Evolutionary conservation across 2,113 vertebrate species (phyloP).

Genomic region (Coreoperca whiteheadi): DNA sequence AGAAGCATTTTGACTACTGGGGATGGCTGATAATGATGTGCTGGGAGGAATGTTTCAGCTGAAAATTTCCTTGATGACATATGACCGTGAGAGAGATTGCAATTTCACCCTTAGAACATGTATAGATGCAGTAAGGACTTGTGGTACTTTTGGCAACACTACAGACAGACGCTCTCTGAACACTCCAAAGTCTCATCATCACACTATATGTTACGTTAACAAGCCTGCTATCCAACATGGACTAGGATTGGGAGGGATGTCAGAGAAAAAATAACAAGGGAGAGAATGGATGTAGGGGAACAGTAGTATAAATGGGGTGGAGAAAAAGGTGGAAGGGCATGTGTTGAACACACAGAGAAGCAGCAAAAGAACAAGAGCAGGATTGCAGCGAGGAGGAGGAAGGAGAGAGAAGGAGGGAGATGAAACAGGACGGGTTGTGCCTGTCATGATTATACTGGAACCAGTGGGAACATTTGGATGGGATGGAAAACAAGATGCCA

Average conservation of each 20-base stretch:
- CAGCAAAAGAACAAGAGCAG: constrained; percentile 41
- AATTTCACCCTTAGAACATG: constrained; percentile 10
- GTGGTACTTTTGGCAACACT: constrained; percentile 2
- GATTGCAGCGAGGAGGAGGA: constrained; percentile 1
- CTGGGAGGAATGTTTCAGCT: constrained; percentile 44
- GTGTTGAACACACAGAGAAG: constrained; percentile 52
- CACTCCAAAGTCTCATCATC: constrained; percentile 33
- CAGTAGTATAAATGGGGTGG: neutral
- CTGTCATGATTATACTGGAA: constrained; percentile 69
- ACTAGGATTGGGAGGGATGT: neutral
- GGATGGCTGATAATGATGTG: constrained; percentile 43
- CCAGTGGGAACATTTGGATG: constrained; percentile 64
- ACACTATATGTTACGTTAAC: constrained; percentile 1
- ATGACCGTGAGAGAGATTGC: constrained; percentile 54
- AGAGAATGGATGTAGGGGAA: neutral
- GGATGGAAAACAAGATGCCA: constrained; percentile 73
- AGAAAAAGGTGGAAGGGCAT: constrained; percentile 31
- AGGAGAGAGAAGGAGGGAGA: constrained; percentile 38
- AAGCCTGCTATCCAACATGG: constrained; percentile 10
- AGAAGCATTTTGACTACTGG: constrained; percentile 34
- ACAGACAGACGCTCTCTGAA: constrained; percentile 8
- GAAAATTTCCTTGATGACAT: constrained; percentile 52
- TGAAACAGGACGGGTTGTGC: constrained; percentile 69
- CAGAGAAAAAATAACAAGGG: neutral
- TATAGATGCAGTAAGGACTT: constrained; percentile 22